Evolutionary conservation across 2,888 invertebrate genomes (phyloP).

Genomic region (Ypsolopha scabrella): DNA sequence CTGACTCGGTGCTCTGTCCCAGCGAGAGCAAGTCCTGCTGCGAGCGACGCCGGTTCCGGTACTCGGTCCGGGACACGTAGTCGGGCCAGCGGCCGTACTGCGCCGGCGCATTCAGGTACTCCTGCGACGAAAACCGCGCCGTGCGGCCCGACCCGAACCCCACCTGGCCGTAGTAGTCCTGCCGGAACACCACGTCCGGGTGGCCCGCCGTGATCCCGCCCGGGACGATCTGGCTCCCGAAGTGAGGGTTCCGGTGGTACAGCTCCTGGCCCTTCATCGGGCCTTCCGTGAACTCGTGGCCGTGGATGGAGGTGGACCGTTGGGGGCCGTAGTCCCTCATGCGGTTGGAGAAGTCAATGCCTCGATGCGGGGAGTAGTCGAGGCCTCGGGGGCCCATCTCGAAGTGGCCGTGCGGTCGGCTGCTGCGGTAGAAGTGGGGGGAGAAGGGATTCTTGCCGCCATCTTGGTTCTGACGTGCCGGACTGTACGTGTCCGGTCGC

Average conservation of each 20-base stretch:
- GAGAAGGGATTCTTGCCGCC: conserved; percentile 50
- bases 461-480: conserved; percentile 29
- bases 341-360: conserved; percentile 47
- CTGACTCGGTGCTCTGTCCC: conserved; percentile 56
- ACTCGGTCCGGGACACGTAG: conserved; percentile 39
- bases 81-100: conserved; percentile 58
- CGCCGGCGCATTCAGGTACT: conserved; percentile 56
- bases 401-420: conserved; percentile 53
- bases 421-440: conserved; percentile 44
- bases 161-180: conserved; percentile 51
- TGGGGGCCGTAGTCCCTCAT: conserved; percentile 56
- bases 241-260: conserved; percentile 41
- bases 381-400: conserved; percentile 63
- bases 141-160: conserved; percentile 53
- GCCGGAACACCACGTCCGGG: conserved; percentile 58
- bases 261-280: conserved; percentile 52
- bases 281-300: conserved; percentile 56
- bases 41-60: conserved; percentile 54
- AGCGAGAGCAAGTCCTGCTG: conserved; percentile 62
- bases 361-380: conserved; percentile 61
- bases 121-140: conserved; percentile 60
- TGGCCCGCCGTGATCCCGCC: conserved; percentile 39
- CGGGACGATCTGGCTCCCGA: conserved; percentile 49
- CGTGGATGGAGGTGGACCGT: conserved; percentile 58
- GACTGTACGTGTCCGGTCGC: conserved; percentile 1